Percentiles rank a stretch among this genome's conserved stretches.
phyloP scores from a whole-genome alignment of 2,113 vertebrate species.

The Sander vitreus region DNA sequence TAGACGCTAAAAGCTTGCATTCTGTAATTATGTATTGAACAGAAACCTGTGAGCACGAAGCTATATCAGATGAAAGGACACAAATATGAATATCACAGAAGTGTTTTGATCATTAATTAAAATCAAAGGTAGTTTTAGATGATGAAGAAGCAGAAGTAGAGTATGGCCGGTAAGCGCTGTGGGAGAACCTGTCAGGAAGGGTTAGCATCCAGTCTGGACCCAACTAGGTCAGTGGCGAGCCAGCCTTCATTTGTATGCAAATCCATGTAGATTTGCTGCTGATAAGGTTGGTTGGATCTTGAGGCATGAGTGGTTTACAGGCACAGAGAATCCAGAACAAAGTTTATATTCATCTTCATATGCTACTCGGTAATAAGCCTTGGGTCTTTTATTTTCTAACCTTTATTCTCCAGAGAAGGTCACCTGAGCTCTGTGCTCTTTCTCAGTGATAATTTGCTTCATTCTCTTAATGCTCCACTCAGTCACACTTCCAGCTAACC shows the following conservation, averaged over 20 bases:
- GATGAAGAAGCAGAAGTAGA: constrained; percentile 31
- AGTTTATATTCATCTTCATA: constrained; percentile 65
- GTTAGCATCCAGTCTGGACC: constrained; percentile 68
- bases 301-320: constrained; percentile 68
- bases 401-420: constrained; percentile 66
- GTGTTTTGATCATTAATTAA: constrained; percentile 12
- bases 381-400: constrained; percentile 58
- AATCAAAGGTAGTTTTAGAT: constrained; percentile 31
- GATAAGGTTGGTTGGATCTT: constrained; percentile 79
- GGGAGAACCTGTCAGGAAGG: constrained; percentile 75
- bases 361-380: constrained; percentile 50
- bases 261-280: constrained; percentile 80
- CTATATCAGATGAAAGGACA: rapidly evolving
- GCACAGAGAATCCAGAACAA: constrained; percentile 63
- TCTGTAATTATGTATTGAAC: neutral
- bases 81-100: neutral
- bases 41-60: neutral
- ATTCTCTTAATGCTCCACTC: constrained; percentile 35
- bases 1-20: neutral
- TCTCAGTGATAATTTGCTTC: constrained; percentile 34
- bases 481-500: constrained; percentile 25
- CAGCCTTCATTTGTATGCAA: constrained; percentile 81
- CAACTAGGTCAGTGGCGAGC: constrained; percentile 79
- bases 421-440: constrained; percentile 30
- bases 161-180: constrained; percentile 57